Base-by-base conservation (phyloP, 2,888 invertebrate species). In the Andrena praecox region DNA sequence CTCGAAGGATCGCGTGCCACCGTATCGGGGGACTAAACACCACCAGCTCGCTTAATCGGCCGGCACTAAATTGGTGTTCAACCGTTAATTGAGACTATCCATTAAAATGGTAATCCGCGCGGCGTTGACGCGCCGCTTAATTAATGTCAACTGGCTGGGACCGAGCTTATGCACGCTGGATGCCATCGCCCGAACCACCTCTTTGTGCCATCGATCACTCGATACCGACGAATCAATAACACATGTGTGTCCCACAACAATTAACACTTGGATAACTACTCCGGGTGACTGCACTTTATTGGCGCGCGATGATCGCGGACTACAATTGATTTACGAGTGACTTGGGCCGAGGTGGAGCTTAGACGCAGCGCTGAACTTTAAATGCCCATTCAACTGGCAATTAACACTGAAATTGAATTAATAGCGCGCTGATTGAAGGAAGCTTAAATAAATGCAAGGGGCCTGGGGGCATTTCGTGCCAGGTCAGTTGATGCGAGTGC, bases 51-150 rank as follows among this genome's bases (percentile, higher is more conserved):
- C 77, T 86, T 82, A 81, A 80, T 88, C 85, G 85, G 70, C 78
- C 82, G 79, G 82, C 87, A 85, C 88, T 90, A 89, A 89, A 90
- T 87, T 80, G 87, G 85, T 76, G 87, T 87, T 88, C 82, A 80
- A 33, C 72, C 77, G 85, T 90, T 90, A 89, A 90, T 90, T 85
- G 88, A 87, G 84, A 81, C 85, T 86, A 82, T 89, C 88, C 82
- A 85, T 86, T 89, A 82, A 85, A 86, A 85, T 80, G 85, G 81
- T 82, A 87, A 89, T 86, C 63, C 82, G 35, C 74, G 24, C 20
- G 50, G 59, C 69, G 77, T 80, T 69, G 84, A 77, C 75, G 79
- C 48, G 76, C 56, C 33, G 66, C 78, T 88, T 89, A 86, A 87
- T 89, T 88, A 85, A 84, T 85, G 83, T 79, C 85, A 73, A 79